Evolutionary conservation across 1,140 invertebrate species (phyloP).

Genomic region (Drosophila ficusphila): DNA sequence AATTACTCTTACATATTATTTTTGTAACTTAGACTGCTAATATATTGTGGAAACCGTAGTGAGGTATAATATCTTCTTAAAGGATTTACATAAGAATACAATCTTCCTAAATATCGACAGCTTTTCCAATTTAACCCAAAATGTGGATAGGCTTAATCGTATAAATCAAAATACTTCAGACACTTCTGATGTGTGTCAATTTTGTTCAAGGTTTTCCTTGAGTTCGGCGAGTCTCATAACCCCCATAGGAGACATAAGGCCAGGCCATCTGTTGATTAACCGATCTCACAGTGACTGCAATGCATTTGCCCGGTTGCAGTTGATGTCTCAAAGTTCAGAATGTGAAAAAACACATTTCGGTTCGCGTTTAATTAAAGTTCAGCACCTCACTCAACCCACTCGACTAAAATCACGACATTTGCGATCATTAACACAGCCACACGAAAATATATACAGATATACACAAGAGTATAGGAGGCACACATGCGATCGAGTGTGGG

Average conservation of each 20-base stretch:
- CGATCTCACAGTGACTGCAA: slow-evolving; percentile 29
- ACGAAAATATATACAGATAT: neutral
- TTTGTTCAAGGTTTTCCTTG: slow-evolving; percentile 26
- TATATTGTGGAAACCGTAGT: too few species aligned
- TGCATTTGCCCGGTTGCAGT: slow-evolving; percentile 32
- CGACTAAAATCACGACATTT: slow-evolving; percentile 50
- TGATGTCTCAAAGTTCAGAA: slow-evolving; percentile 49
- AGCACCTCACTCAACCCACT: slow-evolving; percentile 50
- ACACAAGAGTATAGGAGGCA: too few species aligned
- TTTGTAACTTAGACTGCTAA: too few species aligned
- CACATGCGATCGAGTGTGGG: slow-evolving; percentile 43
- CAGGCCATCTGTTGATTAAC: slow-evolving; percentile 37
- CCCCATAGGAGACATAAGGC: slow-evolving; percentile 1
- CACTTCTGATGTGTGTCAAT: slow-evolving; percentile 2
- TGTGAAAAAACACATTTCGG: slow-evolving; percentile 47
- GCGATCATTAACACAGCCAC: slow-evolving; percentile 41
- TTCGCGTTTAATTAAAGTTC: slow-evolving; percentile 51
- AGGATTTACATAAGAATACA: too few species aligned
- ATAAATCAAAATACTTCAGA: neutral
- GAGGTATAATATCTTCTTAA: too few species aligned
- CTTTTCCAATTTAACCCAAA: neutral
- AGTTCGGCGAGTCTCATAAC: neutral
- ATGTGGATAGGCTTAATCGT: neutral
- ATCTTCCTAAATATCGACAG: too few species aligned
- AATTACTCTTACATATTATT: too few species aligned